Base-by-base conservation (phyloP, 2,113 vertebrate genomes). In the Axis porcinus region DNA sequence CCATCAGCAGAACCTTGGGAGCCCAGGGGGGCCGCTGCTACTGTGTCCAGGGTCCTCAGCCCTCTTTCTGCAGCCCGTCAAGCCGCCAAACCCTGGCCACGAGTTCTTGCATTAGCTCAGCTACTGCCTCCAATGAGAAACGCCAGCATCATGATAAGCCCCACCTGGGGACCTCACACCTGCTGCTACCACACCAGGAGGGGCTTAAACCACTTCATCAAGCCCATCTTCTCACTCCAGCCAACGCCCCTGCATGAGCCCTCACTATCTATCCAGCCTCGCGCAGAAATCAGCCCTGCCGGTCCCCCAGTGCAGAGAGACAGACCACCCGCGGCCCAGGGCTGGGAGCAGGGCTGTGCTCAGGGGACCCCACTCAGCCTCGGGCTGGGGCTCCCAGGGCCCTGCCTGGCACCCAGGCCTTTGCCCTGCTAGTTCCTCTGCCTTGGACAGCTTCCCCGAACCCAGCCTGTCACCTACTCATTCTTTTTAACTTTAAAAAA, bases 401-500 rank as follows among this genome's bases (percentile, higher is more conserved):
- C n/a, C 47, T 21, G 78, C 28, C 15, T 0, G 0, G 79, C 2
- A 11, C 50, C 57, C 33, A 36, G 83, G 40, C 13, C 62, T 89
- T n/a, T 21, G 30, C 47, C 40, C 54, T 23, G 23, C 23, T 3
- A 13, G 5, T 23, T 27, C 40, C 92, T 50, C 62, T 25, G 36
- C 27, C 57, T 14, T 13, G 14, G 7, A 9, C 55, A 6, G 50
- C 62, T 64, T 67, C 84, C n/a, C 76, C 25, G 6, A 43, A 13
- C 17, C 76, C 47, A 33, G 9, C 78, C 47, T 81, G 45, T 81
- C 1, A 1, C 78, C 45, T 81, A 52, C 78, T 81, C 78, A 52
- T 81, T 93, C 30, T 50, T 90, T 84, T 91, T 86, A 60, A 96
- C 55, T 76, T 89, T 12, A 28, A 57, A 94, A 33, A 64, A 96